Base-by-base conservation (phyloP, 2,797 vertebrate genomes). In the Mareca penelope region DNA sequence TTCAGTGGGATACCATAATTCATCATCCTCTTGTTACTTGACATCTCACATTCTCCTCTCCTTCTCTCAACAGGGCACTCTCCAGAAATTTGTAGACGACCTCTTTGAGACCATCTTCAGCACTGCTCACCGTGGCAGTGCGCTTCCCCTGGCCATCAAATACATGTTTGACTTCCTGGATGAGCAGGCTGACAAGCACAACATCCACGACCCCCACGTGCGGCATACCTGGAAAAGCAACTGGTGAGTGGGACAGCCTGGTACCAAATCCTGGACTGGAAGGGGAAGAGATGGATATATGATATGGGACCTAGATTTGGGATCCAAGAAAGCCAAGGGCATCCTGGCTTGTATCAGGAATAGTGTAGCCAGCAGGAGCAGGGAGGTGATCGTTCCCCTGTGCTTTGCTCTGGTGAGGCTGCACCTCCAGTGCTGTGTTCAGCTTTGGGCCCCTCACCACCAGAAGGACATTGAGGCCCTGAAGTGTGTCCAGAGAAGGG, bases 141-240 rank as follows among this genome's bases (percentile, higher is more conserved):
- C 99, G 5, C 98, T 99, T 67, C 99, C 99, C 8, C 98, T 99
- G 95, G 99, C 99, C 94, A 99, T 99, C 97, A 99, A 99, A 89
- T 99, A 99, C 97, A 99, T 99, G 99, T 99, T 99, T 13, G 99
- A 99, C 96, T 99, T 99, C 97, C 97, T 99, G 97, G 99, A 99
- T 4, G 99, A 99, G 96, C 99, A 99, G 97, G 99, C 99, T 0
- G 99, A 99, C 96, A 99, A 99, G 95, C 99, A 99, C 90, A 98
- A 98, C 98, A 99, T 99, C 95, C 98, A 99, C 1, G 99, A 99
- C 96, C 99, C 99, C 0, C 99, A 99, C 0, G 99, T 99, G 78
- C 97, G 99, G 82, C 99, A 99, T 97, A 99, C 99, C 94, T 99
- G 99, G 99, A 99, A 99, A 96, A 99, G 99, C 98, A 99, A 99